Conservation (phyloP, 2,797 vertebrate genomes). For the Neosalanx taihuensis region DNA sequence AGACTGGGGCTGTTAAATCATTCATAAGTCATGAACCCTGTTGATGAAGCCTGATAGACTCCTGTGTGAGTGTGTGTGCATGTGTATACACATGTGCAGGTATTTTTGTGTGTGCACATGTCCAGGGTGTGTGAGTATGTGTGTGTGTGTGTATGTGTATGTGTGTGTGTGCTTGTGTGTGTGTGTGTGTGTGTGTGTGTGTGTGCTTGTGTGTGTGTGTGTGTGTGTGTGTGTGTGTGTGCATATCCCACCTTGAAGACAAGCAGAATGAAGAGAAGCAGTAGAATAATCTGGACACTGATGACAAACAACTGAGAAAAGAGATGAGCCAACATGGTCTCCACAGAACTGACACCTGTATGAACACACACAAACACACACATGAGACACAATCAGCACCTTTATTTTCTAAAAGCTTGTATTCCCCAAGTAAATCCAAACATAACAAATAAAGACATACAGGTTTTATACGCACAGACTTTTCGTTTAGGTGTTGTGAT, state of each 20-base stretch:
- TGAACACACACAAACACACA: neutral
- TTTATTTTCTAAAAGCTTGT: no score
- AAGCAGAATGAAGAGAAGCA: slow-evolving; percentile 76
- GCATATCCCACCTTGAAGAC: slow-evolving; percentile 59
- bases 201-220: slow-evolving; percentile 1
- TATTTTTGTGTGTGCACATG: no score
- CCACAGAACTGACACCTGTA: slow-evolving; percentile 70
- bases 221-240: slow-evolving; percentile 18
- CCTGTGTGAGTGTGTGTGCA: neutral
- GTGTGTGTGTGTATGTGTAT: neutral
- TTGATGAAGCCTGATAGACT: neutral
- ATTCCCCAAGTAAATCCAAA: neutral
- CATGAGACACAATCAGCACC: no score
- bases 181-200: slow-evolving; percentile 1
- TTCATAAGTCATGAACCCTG: slow-evolving; percentile 1
- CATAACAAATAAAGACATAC: neutral
- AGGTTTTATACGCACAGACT: no score
- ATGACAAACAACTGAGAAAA: slow-evolving; percentile 76
- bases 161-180: neutral
- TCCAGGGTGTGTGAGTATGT: neutral
- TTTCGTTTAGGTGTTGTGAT: slow-evolving; percentile 11
- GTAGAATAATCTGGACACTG: slow-evolving; percentile 69
- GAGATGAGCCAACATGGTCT: slow-evolving; percentile 71
- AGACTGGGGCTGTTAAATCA: neutral
- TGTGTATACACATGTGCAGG: no score